These are phyloP conservation scores for Gadus macrocephalus DNA, from an alignment of 2,113 vertebrate species.

Conservation along the genomic window DNA sequence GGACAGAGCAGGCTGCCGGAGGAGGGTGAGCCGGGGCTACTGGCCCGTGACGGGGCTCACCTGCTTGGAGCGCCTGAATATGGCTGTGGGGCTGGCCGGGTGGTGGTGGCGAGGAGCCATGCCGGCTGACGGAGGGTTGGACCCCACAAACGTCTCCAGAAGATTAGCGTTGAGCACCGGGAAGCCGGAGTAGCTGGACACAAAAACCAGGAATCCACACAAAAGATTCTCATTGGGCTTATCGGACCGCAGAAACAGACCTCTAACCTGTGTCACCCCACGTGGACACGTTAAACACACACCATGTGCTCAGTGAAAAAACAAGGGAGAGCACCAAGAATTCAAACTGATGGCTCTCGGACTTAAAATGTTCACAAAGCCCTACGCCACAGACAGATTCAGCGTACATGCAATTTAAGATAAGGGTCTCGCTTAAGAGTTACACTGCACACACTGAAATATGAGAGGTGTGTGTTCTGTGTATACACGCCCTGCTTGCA, in stretches of 20 bases:
- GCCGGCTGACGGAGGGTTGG: slow-evolving; percentile 69
- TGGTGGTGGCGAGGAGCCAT: slow-evolving; percentile 81
- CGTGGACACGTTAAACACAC: slow-evolving; percentile 10
- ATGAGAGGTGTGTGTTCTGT: not conserved
- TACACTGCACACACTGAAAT: slow-evolving; percentile 10
- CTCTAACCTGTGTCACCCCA: not conserved
- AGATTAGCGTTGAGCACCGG: slow-evolving; percentile 86
- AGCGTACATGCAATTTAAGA: slow-evolving; percentile 21
- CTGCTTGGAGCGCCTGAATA: slow-evolving; percentile 98
- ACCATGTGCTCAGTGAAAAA: not conserved
- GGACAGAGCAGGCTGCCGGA: too few relatives aligned
- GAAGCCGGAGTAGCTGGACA: slow-evolving; percentile 88
- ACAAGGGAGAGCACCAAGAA: slow-evolving; percentile 6
- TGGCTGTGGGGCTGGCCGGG: slow-evolving; percentile 89
- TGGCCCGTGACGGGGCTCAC: slow-evolving; percentile 56
- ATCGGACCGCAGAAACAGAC: slow-evolving; percentile 14
- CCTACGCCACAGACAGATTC: slow-evolving; percentile 23
- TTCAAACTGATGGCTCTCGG: slow-evolving; percentile 8
- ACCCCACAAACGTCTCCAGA: slow-evolving; percentile 83
- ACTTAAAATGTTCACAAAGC: slow-evolving; percentile 28
- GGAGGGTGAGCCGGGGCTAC: too few relatives aligned
- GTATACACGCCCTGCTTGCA: too few relatives aligned
- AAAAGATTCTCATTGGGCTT: not conserved
- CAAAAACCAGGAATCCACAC: not conserved
- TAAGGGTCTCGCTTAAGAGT: slow-evolving; percentile 21